A percentile compares a stretch with the other conserved stretches of the same genome.
These are phyloP conservation scores for Pinna nobilis DNA, from an alignment of 1,140 invertebrate genomes.

Conservation along the genomic window DNA sequence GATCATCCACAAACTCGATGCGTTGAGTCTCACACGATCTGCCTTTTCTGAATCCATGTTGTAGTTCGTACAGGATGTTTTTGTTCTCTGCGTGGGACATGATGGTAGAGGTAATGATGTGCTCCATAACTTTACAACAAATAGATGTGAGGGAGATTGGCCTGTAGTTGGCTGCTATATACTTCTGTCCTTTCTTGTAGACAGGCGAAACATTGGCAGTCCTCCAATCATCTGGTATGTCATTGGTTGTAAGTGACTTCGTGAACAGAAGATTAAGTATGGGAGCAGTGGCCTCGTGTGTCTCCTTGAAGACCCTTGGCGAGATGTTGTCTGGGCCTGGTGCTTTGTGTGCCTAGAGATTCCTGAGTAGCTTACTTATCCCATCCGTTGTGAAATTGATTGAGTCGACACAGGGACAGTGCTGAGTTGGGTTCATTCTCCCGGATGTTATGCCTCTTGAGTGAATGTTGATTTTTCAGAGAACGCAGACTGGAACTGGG, in stretches of 20 bases:
- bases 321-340: constrained; percentile 25
- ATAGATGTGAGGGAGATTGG: constrained; percentile 19
- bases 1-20: constrained; percentile 20
- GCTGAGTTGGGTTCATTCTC: no score
- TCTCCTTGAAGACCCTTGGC: constrained; percentile 8
- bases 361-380: neutral
- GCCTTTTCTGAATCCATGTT: constrained; percentile 36
- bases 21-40: constrained; percentile 35
- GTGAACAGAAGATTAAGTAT: neutral
- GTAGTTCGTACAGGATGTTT: constrained; percentile 37
- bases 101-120: constrained; percentile 28
- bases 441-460: neutral
- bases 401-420: no score
- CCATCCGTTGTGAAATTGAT: neutral
- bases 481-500: constrained; percentile 17
- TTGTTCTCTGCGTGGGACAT: constrained; percentile 16
- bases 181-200: constrained; percentile 7
- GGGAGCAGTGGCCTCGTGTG: neutral
- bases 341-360: constrained; percentile 17
- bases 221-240: neutral
- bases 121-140: constrained; percentile 31
- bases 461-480: constrained; percentile 6
- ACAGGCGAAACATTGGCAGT: neutral
- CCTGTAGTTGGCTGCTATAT: neutral
- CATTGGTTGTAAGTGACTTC: neutral